phyloP scores from a whole-genome alignment of 1,140 invertebrate species.

The Temnothorax longispinosus region DNA sequence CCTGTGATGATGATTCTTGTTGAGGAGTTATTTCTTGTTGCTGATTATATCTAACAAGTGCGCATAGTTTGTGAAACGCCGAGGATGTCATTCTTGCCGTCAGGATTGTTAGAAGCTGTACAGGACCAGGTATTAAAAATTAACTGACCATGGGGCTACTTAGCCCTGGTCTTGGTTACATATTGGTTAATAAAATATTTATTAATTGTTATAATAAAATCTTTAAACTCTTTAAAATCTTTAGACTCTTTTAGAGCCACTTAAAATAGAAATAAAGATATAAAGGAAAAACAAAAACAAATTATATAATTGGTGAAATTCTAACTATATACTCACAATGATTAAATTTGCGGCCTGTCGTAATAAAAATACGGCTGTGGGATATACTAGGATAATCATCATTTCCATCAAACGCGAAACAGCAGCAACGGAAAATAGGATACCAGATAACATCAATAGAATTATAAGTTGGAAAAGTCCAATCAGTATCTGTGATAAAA shows the following conservation, averaged over 20 bases:
- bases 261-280: slow-evolving; percentile 18
- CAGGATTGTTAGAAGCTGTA: slow-evolving; percentile 58
- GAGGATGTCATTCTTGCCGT: not conserved
- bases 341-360: slow-evolving; percentile 62
- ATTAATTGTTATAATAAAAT: not conserved
- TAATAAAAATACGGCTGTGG: slow-evolving; percentile 67
- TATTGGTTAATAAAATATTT: slow-evolving; percentile 33
- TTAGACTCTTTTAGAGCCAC: not conserved
- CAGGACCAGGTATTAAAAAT: slow-evolving; percentile 71
- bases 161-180: slow-evolving; percentile 65
- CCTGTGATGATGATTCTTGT: not conserved
- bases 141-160: slow-evolving; percentile 74
- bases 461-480: slow-evolving; percentile 63
- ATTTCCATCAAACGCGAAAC: slow-evolving; percentile 71
- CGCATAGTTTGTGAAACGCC: not conserved
- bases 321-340: slow-evolving; percentile 69
- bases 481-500: slow-evolving; percentile 60
- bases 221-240: too few species aligned
- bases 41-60: slow-evolving; percentile 22
- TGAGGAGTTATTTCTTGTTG: not conserved
- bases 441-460: slow-evolving; percentile 66
- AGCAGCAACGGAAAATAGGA: slow-evolving; percentile 65
- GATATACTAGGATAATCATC: slow-evolving; percentile 60
- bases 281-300: not conserved
- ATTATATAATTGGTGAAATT: not conserved